Evolutionary conservation across 2,888 invertebrate species (phyloP).

Genomic region (Empis stercorea): DNA sequence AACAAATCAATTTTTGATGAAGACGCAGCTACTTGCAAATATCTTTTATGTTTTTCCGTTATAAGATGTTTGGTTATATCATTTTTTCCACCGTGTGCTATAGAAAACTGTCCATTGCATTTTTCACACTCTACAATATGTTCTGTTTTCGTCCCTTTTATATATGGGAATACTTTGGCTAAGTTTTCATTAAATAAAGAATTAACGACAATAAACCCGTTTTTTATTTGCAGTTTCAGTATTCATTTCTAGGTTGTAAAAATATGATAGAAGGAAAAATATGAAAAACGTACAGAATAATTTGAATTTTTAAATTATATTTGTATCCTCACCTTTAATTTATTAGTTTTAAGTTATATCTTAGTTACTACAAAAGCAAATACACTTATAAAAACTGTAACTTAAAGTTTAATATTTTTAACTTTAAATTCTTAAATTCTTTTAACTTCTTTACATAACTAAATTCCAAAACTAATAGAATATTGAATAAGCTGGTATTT

Average conservation of each 20-base stretch:
- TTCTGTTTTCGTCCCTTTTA: constrained; percentile 1
- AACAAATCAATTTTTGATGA: neutral
- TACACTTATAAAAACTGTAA: neutral
- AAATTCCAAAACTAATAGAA: neutral
- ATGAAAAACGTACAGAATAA: neutral
- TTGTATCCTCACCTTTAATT: neutral
- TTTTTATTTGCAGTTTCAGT: neutral
- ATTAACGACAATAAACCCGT: neutral
- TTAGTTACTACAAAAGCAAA: neutral
- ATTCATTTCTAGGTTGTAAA: neutral
- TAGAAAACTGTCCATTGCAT: constrained; percentile 5
- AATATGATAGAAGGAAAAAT: neutral
- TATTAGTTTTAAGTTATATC: neutral
- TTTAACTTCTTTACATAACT: no score
- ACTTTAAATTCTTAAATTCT: neutral
- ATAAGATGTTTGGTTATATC: constrained; percentile 1
- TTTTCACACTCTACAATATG: neutral
- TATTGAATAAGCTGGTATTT: neutral
- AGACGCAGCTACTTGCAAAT: neutral
- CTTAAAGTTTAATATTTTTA: neutral
- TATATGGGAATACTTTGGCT: neutral
- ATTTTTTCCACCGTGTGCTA: constrained; percentile 3
- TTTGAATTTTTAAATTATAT: neutral
- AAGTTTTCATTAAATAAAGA: constrained; percentile 1
- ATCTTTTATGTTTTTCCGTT: constrained; percentile 1